A percentile compares a stretch with the other conserved stretches of the same genome.
Evolutionary conservation across 2,888 invertebrate genomes (phyloP).

Genomic region (Oconnorella tubifera): DNA sequence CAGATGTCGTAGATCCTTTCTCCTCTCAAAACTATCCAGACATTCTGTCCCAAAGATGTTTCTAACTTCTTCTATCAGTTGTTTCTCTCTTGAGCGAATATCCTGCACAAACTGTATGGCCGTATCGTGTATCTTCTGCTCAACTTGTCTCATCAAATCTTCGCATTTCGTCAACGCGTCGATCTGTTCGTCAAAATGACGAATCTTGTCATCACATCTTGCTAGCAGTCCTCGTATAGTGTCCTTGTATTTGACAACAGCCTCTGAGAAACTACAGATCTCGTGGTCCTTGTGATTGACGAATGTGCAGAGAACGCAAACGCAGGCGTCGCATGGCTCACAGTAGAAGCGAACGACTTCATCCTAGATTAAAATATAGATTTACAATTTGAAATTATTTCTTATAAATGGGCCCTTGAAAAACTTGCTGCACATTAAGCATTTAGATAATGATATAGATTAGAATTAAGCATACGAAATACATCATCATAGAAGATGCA

Average conservation of each 20-base stretch:
- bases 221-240: constrained; percentile 37
- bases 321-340: constrained; percentile 55
- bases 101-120: constrained; percentile 54
- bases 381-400: too few species aligned
- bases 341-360: constrained; percentile 52
- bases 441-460: too few species aligned
- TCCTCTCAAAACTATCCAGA: constrained; percentile 50
- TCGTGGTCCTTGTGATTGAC: constrained; percentile 47
- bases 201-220: constrained; percentile 46
- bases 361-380: constrained; percentile 36
- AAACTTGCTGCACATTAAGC: too few species aligned
- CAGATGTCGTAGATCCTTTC: constrained; percentile 37
- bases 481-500: too few species aligned
- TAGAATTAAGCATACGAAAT: too few species aligned
- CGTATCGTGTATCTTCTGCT: constrained; percentile 52
- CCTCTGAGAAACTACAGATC: constrained; percentile 40
- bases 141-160: constrained; percentile 49
- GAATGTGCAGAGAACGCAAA: constrained; percentile 57
- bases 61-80: constrained; percentile 53
- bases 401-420: too few species aligned
- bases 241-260: constrained; percentile 54
- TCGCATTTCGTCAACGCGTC: constrained; percentile 48
- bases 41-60: constrained; percentile 51
- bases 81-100: constrained; percentile 52
- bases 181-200: constrained; percentile 49